Base-by-base conservation (phyloP, 2,888 invertebrate species). In the Acanthosepion esculentum region DNA sequence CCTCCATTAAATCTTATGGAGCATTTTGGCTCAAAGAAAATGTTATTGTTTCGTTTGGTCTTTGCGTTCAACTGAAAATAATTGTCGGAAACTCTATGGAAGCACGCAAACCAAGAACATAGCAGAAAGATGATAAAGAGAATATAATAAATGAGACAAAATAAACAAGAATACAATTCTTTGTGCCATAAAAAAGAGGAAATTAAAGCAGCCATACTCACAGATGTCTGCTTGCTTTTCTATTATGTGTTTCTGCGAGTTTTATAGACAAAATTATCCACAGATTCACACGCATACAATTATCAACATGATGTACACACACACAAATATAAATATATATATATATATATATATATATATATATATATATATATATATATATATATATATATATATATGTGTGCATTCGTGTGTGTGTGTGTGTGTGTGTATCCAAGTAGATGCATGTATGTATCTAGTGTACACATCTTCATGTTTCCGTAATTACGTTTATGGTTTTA, bases 31-130 rank as follows among this genome's bases (percentile, higher is more conserved):
- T n/a, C 78, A 78, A 78, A n/a, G 15, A n/a, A n/a, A 78, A n/a
- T n/a, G 78, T 78, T n/a, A 78, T 78, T 78, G 59, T 78, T 78
- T 15, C 78, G 78, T 78, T 78, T 78, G 78, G 78, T 78, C 78
- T 78, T 78, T 33, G 78, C 78, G 12, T 33, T 78, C 78, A 33
- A 78, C 5, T 33, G n/a, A 78, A 33, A n/a, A 2, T 78, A 78
- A n/a, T 78, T 78, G 78, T n/a, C 78, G n/a, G 78, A 15, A n/a
- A 33, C 1, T n/a, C 15, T 78, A n/a, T 78, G n/a, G n/a, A 78
- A n/a, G n/a, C 78, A 78, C 78, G 78, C 78, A 78, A 78, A 3
- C n/a, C 10, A 29, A 78, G 4, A 78, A 26, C 78, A n/a, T 1
- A 41, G 41, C 41, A 41, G 41, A 78, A 15, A n/a, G n/a, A n/a